Evolutionary conservation across 2,113 vertebrate species (phyloP).

Genomic region (Macquaria australasica): DNA sequence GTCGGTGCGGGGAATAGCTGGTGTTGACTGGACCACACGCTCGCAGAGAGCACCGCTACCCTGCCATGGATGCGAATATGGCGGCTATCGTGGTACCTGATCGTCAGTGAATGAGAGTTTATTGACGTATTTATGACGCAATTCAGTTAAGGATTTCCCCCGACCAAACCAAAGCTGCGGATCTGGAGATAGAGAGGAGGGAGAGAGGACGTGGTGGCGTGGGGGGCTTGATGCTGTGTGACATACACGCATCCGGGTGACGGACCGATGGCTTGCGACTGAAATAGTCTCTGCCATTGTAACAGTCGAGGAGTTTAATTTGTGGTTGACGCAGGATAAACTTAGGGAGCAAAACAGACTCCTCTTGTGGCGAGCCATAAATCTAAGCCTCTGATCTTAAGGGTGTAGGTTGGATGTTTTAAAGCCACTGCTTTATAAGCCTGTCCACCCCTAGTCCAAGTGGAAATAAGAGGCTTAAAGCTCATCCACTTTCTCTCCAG

Average conservation of each 20-base stretch:
- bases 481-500: conserved; percentile 71
- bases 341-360: not conserved
- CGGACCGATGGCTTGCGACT: not conserved
- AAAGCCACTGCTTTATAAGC: conserved; percentile 67
- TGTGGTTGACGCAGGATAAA: conserved; percentile 21
- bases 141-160: conserved; percentile 87
- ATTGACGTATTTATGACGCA: conserved; percentile 89
- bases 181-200: conserved; percentile 38
- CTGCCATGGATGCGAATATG: conserved; percentile 88
- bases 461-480: conserved; percentile 81
- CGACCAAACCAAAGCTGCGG: conserved; percentile 69
- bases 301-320: not conserved
- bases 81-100: conserved; percentile 85
- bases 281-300: conserved; percentile 12
- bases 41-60: conserved; percentile 74
- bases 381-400: conserved; percentile 49
- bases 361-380: not conserved
- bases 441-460: conserved; percentile 66
- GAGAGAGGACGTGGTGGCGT: conserved; percentile 39
- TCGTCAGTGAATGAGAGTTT: conserved; percentile 83
- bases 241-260: conserved; percentile 58
- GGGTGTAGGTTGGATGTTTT: conserved; percentile 58
- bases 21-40: conserved; percentile 71
- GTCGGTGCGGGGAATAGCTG: conserved; percentile 50
- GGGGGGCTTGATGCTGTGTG: conserved; percentile 29